A percentile compares a stretch with the other conserved stretches of the same genome.
Conservation (phyloP, 2,888 invertebrate genomes). For the Coecobrya sp. region DNA sequence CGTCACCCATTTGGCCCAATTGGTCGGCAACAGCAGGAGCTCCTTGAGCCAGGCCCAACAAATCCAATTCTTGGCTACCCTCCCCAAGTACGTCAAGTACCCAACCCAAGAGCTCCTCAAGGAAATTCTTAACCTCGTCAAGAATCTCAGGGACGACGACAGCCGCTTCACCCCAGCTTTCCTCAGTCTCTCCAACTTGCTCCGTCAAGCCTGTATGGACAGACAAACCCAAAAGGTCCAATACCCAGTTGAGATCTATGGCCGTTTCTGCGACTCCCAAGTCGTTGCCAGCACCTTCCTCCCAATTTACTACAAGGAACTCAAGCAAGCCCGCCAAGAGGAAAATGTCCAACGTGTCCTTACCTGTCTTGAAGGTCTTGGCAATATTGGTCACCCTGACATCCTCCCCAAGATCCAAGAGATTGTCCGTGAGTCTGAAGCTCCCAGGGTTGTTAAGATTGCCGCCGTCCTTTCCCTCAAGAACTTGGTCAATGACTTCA, state of each 20-base stretch:
- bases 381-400: conserved; percentile 63
- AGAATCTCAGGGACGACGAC: conserved; percentile 19
- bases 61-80: conserved; percentile 85
- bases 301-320: neutral
- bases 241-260: conserved; percentile 72
- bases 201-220: conserved; percentile 63
- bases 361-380: conserved; percentile 10
- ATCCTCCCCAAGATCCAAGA: conserved; percentile 10
- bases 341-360: too few relatives aligned
- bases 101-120: conserved; percentile 87
- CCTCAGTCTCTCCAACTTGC: conserved; percentile 37
- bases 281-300: conserved; percentile 43
- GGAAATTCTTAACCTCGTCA: conserved; percentile 84
- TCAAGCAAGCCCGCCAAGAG: conserved; percentile 3
- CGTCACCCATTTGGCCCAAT: neutral
- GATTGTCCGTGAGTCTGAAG: conserved; percentile 29
- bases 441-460: conserved; percentile 28
- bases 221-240: conserved; percentile 21
- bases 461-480: conserved; percentile 43
- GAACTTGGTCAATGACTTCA: conserved; percentile 43
- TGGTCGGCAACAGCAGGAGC: conserved; percentile 39
- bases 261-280: conserved; percentile 48
- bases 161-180: neutral
- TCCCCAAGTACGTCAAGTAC: conserved; percentile 87
- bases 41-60: conserved; percentile 85